Percentiles rank a stretch among this genome's conserved stretches.
These are phyloP conservation scores for Trissoscelio sp. DNA, from an alignment of 2,888 invertebrate species.

Conservation along the genomic window DNA sequence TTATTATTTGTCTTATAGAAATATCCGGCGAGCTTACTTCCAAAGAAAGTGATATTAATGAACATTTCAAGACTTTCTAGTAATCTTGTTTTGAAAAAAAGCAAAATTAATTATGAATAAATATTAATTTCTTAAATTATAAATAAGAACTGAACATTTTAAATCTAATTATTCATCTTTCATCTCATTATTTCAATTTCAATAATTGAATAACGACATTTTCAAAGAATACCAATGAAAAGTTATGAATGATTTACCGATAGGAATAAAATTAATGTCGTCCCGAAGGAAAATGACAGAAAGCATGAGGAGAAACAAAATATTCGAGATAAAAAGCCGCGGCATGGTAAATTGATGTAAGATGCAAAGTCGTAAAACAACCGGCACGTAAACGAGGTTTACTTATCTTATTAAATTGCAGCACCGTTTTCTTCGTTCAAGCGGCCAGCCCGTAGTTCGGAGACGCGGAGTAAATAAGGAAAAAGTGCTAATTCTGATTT, in stretches of 20 bases:
- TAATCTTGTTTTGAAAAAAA: not conserved
- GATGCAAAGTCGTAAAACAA: slow-evolving; percentile 76
- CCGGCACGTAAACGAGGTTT: slow-evolving; percentile 71
- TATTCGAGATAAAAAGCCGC: slow-evolving; percentile 53
- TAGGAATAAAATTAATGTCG: not conserved
- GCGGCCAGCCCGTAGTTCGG: slow-evolving; percentile 20
- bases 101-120: too few relatives aligned
- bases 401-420: slow-evolving; percentile 66
- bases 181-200: not conserved
- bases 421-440: slow-evolving; percentile 49
- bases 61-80: not conserved
- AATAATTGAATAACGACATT: not conserved
- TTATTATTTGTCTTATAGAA: slow-evolving; percentile 26
- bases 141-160: too few relatives aligned
- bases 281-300: slow-evolving; percentile 15
- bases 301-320: slow-evolving; percentile 50
- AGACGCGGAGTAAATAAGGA: slow-evolving; percentile 56
- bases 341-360: slow-evolving; percentile 72
- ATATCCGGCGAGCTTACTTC: not conserved
- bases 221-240: not conserved
- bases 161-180: too few relatives aligned
- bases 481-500: slow-evolving; percentile 59
- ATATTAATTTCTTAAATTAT: too few relatives aligned
- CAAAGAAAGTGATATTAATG: not conserved
- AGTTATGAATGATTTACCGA: slow-evolving; percentile 14